phyloP scores from a whole-genome alignment of 2,797 vertebrate genomes.

The Schizothorax lantsangensis region DNA sequence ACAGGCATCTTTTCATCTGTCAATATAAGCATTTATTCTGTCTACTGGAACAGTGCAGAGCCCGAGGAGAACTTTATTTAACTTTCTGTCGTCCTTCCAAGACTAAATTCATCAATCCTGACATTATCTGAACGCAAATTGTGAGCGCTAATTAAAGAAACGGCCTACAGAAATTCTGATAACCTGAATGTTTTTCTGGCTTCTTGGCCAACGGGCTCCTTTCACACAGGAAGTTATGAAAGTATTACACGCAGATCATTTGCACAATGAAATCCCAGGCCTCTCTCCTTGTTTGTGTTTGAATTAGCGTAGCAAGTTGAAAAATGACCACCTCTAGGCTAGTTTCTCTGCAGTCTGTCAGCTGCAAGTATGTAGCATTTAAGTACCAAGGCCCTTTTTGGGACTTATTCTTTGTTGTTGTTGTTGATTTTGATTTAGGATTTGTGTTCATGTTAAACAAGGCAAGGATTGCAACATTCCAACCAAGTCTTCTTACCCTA shows the following conservation, averaged over 20 bases:
- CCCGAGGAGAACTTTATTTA: slow-evolving; percentile 58
- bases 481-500: slow-evolving; percentile 28
- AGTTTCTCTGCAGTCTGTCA: slow-evolving; percentile 54
- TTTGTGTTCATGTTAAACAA: slow-evolving; percentile 45
- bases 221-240: slow-evolving; percentile 84
- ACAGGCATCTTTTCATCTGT: slow-evolving; percentile 68
- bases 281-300: slow-evolving; percentile 59
- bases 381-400: slow-evolving; percentile 15
- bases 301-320: slow-evolving; percentile 59
- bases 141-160: slow-evolving; percentile 85
- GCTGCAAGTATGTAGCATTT: slow-evolving; percentile 42
- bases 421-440: slow-evolving; percentile 38
- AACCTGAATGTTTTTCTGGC: slow-evolving; percentile 72
- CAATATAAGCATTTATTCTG: slow-evolving; percentile 69
- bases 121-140: slow-evolving; percentile 82
- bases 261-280: slow-evolving; percentile 80
- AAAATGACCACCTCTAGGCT: slow-evolving; percentile 61
- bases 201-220: slow-evolving; percentile 74
- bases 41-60: slow-evolving; percentile 67
- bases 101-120: slow-evolving; percentile 78
- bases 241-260: slow-evolving; percentile 79
- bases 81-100: slow-evolving; percentile 68
- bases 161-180: slow-evolving; percentile 81
- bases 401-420: slow-evolving; percentile 5
- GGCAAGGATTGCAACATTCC: slow-evolving; percentile 51